phyloP scores from a whole-genome alignment of 23 tunicate species.

The Oikopleura vanhoeffeni region DNA sequence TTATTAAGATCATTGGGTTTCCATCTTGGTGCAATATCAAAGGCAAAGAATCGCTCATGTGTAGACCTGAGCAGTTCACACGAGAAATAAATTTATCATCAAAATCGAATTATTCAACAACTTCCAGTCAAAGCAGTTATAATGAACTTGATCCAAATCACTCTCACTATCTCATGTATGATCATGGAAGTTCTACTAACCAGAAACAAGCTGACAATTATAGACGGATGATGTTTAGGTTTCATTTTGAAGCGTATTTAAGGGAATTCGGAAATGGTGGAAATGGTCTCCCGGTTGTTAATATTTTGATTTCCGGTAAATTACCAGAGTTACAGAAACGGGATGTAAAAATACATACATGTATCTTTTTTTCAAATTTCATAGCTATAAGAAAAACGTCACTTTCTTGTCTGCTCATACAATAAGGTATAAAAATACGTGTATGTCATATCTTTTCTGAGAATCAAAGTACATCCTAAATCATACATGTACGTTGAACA shows the following conservation, averaged over 20 bases:
- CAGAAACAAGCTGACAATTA: neutral
- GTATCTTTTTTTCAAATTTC: too few species aligned
- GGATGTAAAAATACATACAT: too few species aligned
- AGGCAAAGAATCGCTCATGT: neutral
- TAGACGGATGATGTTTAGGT: neutral
- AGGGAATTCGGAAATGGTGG: neutral
- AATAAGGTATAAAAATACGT: too few species aligned
- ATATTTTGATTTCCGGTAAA: neutral
- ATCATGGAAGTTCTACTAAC: neutral
- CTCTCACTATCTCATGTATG: neutral
- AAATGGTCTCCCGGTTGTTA: neutral
- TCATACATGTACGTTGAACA: too few species aligned
- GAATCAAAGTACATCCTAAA: too few species aligned
- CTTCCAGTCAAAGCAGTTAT: neutral
- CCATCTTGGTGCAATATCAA: neutral
- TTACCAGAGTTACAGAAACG: neutral
- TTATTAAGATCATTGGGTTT: constrained; percentile 14
- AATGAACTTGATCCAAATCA: neutral
- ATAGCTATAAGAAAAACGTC: too few species aligned
- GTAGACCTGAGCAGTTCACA: neutral
- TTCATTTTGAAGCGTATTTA: neutral
- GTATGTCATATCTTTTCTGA: too few species aligned
- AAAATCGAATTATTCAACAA: neutral
- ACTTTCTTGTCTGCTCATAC: too few species aligned
- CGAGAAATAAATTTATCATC: neutral